phyloP scores from a whole-genome alignment of 2,888 invertebrate species.

The Eurytoma californica region DNA sequence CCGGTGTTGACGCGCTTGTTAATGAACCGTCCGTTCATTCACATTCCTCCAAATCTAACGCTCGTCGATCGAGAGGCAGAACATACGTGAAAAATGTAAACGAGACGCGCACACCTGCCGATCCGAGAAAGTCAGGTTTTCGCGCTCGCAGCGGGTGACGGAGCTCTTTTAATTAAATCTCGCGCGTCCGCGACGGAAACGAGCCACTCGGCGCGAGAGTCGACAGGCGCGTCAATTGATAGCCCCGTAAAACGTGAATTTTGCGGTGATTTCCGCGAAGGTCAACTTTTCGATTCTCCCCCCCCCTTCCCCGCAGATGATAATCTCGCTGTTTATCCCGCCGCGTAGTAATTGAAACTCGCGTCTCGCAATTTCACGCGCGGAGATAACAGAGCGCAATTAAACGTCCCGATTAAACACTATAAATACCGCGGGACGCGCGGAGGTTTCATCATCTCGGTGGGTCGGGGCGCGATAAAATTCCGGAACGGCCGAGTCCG shows the following conservation, averaged over 20 bases:
- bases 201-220: neutral
- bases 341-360: too few relatives aligned
- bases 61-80: constrained; percentile 10
- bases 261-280: constrained; percentile 15
- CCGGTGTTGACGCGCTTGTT: constrained; percentile 48
- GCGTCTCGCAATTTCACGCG: too few relatives aligned
- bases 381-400: too few relatives aligned
- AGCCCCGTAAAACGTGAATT: constrained; percentile 34
- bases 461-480: too few relatives aligned
- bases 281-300: too few relatives aligned
- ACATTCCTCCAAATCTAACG: neutral
- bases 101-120: neutral
- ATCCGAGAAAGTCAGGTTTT: neutral
- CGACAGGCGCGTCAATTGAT: constrained; percentile 24
- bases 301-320: too few relatives aligned
- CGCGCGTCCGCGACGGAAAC: constrained; percentile 9
- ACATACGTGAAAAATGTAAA: neutral
- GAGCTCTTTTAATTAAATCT: constrained; percentile 40
- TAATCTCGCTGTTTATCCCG: too few relatives aligned
- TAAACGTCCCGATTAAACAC: too few relatives aligned
- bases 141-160: constrained; percentile 31
- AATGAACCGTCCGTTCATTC: constrained; percentile 8
- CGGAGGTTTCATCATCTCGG: too few relatives aligned
- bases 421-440: too few relatives aligned
- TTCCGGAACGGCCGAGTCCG: too few relatives aligned